Base-by-base conservation (phyloP, 2,113 vertebrate species). In the Synchiropus splendidus region DNA sequence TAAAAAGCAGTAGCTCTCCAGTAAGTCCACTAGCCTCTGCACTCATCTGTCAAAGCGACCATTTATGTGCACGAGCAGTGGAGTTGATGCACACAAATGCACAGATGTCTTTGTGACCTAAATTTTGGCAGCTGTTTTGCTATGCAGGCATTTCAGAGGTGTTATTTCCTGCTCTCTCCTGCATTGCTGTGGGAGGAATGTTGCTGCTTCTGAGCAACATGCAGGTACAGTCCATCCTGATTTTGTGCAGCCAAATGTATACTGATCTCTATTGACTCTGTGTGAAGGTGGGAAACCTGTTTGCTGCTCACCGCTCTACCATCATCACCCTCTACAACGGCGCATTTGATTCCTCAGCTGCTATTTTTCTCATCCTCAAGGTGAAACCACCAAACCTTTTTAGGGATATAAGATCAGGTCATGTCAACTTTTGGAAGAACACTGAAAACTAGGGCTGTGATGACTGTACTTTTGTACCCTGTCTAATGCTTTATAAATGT, bases 281-380 rank as follows among this genome's bases (percentile, higher is more conserved):
- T 27, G 33, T 15, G 10, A 64, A 95, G 91, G 75, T 94, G 36
- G 89, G 89, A 3, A 95, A 92, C 55, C 81, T 94, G 6, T 92
- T 90, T 2, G 81, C 83, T 3, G 75, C 80, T 69, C 85, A 87
- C 51, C 89, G 90, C 13, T 90, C 88, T 2, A 88, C 90, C 47
- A 70, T 95, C 64, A 92, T 95, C 77, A 94, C 90, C 6, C 72
- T 92, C 33, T 92, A 90, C 74, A 92, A 88, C 0, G 90, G 91
- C 2, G 90, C 91, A 2, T 94, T 89, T 1, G 90, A 92, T 47
- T 95, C 90, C 10, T 94, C 92, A 1, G 83, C 90, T 0, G 77
- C 70, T 0, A 38, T 92, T 46, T 92, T 94, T 67, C 79, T 94
- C 27, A 42, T 95, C 21, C 39, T 92, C 38, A 93, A 94, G 87